Evolutionary conservation across 2,888 invertebrate genomes (phyloP).

Genomic region (Lamellibrachia columna): DNA sequence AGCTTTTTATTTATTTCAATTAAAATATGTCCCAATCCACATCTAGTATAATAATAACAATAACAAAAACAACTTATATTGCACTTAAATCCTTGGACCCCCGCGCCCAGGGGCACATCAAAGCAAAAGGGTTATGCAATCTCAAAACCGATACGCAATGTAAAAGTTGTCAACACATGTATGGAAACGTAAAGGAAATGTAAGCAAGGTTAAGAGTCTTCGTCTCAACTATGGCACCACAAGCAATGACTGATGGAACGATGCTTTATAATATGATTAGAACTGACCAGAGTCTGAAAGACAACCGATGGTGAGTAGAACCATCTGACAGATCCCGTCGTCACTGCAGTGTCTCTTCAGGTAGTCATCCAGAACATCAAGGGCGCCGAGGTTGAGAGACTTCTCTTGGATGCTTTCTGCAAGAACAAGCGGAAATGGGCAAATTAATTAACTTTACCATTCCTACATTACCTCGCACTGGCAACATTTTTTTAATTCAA

Average conservation of each 20-base stretch:
- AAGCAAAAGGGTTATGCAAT: too few species aligned
- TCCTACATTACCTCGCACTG: background rate
- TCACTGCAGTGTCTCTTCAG: conserved; percentile 67
- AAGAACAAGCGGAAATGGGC: conserved; percentile 25
- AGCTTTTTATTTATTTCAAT: background rate
- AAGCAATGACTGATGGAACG: background rate
- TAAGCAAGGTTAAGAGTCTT: too few species aligned
- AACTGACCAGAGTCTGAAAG: conserved; percentile 68
- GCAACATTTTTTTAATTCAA: background rate
- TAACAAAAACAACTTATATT: too few species aligned
- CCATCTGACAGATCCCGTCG: conserved; percentile 69
- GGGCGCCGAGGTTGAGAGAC: conserved; percentile 68
- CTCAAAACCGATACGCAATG: too few species aligned
- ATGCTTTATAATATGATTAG: background rate
- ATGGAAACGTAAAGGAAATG: too few species aligned
- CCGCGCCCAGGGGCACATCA: too few species aligned
- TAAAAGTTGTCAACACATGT: too few species aligned
- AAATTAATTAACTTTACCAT: background rate
- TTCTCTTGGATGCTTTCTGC: conserved; percentile 62
- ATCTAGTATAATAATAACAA: too few species aligned
- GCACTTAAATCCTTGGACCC: too few species aligned
- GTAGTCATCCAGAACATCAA: conserved; percentile 68
- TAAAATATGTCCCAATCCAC: too few species aligned
- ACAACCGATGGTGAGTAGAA: conserved; percentile 68
- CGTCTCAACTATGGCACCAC: too few species aligned